These are phyloP conservation scores for Gymnocypris eckloni DNA, from an alignment of 2,797 vertebrate species.

Conservation along the genomic window DNA sequence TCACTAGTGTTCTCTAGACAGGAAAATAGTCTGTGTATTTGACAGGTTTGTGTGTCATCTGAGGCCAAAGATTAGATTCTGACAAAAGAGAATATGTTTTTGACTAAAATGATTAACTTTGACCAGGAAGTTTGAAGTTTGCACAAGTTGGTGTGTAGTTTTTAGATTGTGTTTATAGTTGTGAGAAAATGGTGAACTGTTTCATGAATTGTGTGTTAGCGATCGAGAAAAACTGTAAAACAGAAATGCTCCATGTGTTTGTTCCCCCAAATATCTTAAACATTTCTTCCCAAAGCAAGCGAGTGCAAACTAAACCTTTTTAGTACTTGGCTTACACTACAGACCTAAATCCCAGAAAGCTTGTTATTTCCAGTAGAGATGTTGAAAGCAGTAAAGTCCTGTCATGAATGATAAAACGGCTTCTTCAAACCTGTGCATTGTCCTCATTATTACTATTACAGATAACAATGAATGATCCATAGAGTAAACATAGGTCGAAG, in stretches of 20 bases:
- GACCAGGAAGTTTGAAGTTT: too few species aligned
- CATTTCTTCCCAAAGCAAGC: not conserved
- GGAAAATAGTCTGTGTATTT: too few species aligned
- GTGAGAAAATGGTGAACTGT: too few species aligned
- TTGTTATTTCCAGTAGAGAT: conserved; percentile 10
- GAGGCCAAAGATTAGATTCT: too few species aligned
- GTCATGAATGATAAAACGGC: not conserved
- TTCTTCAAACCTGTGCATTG: not conserved
- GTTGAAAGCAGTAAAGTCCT: not conserved
- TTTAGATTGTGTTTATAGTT: too few species aligned
- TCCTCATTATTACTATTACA: not conserved
- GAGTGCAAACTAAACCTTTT: not conserved
- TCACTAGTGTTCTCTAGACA: too few species aligned
- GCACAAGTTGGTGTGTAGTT: too few species aligned
- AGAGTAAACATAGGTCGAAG: not conserved
- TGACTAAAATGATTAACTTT: too few species aligned
- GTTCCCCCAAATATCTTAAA: not conserved
- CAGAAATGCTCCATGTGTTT: not conserved
- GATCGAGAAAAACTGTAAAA: not conserved
- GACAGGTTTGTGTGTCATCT: too few species aligned
- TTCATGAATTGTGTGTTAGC: too few species aligned
- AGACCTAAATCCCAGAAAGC: conserved; percentile 11
- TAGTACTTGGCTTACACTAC: not conserved
- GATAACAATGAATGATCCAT: not conserved
- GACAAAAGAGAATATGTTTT: too few species aligned